Evolutionary conservation across 1,140 invertebrate species (phyloP), one percentile per base, ranked within the genome.

Genomic region (Lepidostoma basale): DNA sequence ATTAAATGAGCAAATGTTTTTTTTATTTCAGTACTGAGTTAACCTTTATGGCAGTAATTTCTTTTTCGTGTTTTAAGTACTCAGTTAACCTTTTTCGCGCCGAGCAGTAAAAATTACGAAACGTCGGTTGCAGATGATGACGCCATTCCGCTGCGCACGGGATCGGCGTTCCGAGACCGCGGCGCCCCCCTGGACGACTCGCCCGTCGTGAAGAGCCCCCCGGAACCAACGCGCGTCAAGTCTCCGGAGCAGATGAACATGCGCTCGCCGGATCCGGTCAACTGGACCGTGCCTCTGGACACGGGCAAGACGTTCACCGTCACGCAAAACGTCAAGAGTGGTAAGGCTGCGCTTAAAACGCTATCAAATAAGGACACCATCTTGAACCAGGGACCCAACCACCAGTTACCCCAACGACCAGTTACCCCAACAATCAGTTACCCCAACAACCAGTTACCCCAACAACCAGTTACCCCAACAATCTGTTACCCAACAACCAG

Each of bases 251-350:
- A 95, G 77, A 91, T 94, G 81, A 89, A 94, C 74, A 92, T 96
- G 88, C 88, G 92, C 52, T 94, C 92, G 8, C 93, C 93, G 4
- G 93, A 95, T 80, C 92, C 93, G 56, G 94, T 96, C 74, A 95
- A 95, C 79, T 97, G 94, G 94, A 96, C 93, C 18, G 94, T 97
- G 62, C 93, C 94, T 47, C 85, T 96, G 71, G 94, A 96, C 79
- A 96, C 93, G 66, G 93, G 93, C 67, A 95, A 94, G 84, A 94
- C 92, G 5, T 95, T 96, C 80, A 95, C 93, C 42, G 93, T 95
- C 70, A 95, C 93, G 30, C 93, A 95, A 83, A 95, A 94, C 82
- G 91, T 95, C 72, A 89, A 90, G 80, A 91, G 92, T 84, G 92
- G 92, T 93, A 83, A 83, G 79, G 78, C 74, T 42, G 30, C 33